Evolutionary conservation across 2,888 invertebrate species (phyloP).

Genomic region (Drosophila cracens): DNA sequence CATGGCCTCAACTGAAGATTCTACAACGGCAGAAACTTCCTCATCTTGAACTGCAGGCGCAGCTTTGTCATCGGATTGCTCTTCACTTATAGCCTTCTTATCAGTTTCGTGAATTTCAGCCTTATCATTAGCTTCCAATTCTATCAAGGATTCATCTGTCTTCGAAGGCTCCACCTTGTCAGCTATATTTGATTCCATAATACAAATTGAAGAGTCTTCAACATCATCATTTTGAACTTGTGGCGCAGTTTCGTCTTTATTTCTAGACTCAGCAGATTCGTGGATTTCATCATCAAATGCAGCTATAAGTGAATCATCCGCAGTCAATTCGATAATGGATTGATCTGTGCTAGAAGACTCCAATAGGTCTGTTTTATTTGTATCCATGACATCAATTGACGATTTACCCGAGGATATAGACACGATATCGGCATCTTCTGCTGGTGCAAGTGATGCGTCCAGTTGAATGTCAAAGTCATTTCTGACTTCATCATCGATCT

Average conservation of each 20-base stretch:
- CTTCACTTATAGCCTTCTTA: neutral
- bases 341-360: neutral
- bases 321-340: neutral
- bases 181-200: neutral
- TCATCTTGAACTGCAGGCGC: neutral
- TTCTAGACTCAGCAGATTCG: neutral
- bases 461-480: neutral
- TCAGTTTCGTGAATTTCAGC: neutral
- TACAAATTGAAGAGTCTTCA: neutral
- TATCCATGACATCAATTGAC: neutral
- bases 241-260: neutral
- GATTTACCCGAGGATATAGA: neutral
- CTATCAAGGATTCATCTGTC: neutral
- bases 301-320: neutral
- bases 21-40: neutral
- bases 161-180: neutral
- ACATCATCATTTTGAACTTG: neutral
- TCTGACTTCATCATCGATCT: neutral
- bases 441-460: constrained; percentile 3
- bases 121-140: neutral
- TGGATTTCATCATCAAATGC: neutral
- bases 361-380: neutral
- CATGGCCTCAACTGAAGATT: neutral
- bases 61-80: neutral
- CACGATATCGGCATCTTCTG: neutral